phyloP scores from a whole-genome alignment of 2,113 vertebrate genomes.

The Poicephalus meyeri region DNA sequence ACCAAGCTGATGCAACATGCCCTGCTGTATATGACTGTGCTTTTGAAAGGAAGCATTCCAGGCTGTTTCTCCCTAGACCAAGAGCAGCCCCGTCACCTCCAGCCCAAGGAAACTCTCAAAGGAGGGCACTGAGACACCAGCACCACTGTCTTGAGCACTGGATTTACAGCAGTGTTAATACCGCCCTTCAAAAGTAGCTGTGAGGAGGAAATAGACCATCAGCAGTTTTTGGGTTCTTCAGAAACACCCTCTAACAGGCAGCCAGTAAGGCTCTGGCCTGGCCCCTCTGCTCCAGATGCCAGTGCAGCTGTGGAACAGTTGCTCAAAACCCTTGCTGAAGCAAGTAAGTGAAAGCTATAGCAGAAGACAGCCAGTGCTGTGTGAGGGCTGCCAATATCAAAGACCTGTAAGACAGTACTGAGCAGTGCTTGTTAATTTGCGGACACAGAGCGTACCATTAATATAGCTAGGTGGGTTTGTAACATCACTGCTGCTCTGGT shows the following conservation, averaged over 20 bases:
- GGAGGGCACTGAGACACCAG: background rate
- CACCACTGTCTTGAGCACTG: background rate
- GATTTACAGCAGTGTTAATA: background rate
- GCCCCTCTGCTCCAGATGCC: background rate
- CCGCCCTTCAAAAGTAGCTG: background rate
- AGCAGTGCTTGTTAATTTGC: too few species aligned
- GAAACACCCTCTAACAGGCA: background rate
- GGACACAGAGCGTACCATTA: accelerated
- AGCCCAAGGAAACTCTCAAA: background rate
- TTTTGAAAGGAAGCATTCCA: background rate
- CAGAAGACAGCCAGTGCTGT: background rate
- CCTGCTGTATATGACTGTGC: background rate
- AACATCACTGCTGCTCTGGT: background rate
- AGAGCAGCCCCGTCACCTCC: background rate
- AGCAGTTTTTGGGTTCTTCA: too few species aligned
- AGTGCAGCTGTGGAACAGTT: background rate
- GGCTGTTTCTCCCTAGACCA: background rate
- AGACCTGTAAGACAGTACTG: background rate
- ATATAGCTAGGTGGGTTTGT: background rate
- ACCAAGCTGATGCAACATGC: accelerated
- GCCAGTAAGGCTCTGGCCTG: background rate
- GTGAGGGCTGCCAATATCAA: background rate
- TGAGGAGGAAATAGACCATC: background rate
- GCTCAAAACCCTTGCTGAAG: background rate
- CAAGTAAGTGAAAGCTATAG: background rate